Percentiles rank a stretch among this genome's conserved stretches.
phyloP scores from a whole-genome alignment of 1,140 invertebrate species.

The Drosophila chauvacae region DNA sequence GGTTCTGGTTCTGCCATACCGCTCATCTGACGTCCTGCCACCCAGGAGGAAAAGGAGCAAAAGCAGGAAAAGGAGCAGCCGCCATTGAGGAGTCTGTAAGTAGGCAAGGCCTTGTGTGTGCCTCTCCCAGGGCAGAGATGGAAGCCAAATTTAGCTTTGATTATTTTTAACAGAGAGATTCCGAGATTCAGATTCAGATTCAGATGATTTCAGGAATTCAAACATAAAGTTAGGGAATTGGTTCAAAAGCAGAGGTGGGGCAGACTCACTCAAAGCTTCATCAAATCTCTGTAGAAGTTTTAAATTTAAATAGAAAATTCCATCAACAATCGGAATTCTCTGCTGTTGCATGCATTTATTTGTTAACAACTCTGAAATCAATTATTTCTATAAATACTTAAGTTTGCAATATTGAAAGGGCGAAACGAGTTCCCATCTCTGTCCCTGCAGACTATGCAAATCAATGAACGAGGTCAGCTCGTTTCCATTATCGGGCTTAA shows the following conservation, averaged over 20 bases:
- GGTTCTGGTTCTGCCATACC: slow-evolving; percentile 9
- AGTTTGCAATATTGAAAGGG: background rate
- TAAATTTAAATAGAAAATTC: background rate
- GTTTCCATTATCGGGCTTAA: slow-evolving; percentile 34
- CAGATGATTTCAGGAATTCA: background rate
- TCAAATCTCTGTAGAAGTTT: too few species aligned
- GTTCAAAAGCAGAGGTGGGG: background rate
- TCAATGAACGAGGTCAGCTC: slow-evolving; percentile 41
- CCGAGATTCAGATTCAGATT: background rate
- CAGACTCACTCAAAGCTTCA: background rate
- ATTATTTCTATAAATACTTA: slow-evolving; percentile 17
- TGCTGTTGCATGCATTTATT: slow-evolving; percentile 8
- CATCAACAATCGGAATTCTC: slow-evolving; percentile 6
- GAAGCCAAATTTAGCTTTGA: background rate
- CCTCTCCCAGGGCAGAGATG: slow-evolving; percentile 4
- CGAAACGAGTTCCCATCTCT: slow-evolving; percentile 16
- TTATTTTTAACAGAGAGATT: background rate
- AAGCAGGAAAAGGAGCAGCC: slow-evolving; percentile 15
- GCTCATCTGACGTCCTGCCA: slow-evolving; percentile 14
- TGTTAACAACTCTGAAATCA: slow-evolving; percentile 1
- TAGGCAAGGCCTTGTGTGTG: slow-evolving; percentile 42
- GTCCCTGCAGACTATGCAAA: slow-evolving; percentile 16
- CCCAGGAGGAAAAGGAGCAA: slow-evolving; percentile 2
- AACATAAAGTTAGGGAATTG: background rate
- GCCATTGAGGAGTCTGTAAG: slow-evolving; percentile 53